phyloP scores from a whole-genome alignment of 2,888 invertebrate species.

The Pocota personata region DNA sequence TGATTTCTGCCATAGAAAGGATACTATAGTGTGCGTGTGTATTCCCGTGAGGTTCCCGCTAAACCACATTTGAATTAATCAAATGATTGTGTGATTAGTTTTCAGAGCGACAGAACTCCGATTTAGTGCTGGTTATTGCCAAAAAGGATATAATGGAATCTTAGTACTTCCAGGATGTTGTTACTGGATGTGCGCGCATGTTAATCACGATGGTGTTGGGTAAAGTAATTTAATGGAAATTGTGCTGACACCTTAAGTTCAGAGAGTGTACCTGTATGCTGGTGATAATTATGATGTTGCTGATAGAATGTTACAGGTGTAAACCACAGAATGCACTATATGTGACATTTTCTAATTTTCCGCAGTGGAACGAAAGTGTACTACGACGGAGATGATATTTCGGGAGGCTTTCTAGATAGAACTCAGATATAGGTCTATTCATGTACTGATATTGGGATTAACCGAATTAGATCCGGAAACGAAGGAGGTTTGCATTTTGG shows the following conservation, averaged over 20 bases:
- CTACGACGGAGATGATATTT: neutral
- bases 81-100: constrained; percentile 73
- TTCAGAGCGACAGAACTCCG: constrained; percentile 23
- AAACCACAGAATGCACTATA: constrained; percentile 53
- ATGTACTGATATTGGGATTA: constrained; percentile 2
- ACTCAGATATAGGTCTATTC: neutral
- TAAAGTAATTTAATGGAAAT: constrained; percentile 72
- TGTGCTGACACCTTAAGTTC: constrained; percentile 71
- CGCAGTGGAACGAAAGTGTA: constrained; percentile 20
- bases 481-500: neutral
- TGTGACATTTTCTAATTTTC: constrained; percentile 62
- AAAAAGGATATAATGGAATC: constrained; percentile 58
- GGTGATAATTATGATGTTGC: constrained; percentile 37
- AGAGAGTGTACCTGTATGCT: too few relatives aligned
- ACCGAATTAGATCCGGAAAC: neutral
- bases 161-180: constrained; percentile 40
- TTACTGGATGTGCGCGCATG: constrained; percentile 4
- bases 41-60: constrained; percentile 15
- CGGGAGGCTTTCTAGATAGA: neutral
- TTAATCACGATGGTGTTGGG: constrained; percentile 57
- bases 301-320: constrained; percentile 56
- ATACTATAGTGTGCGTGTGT: neutral
- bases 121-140: neutral
- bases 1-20: constrained; percentile 30
- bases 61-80: constrained; percentile 70